These are phyloP conservation scores for Drosophila gaucha DNA, from an alignment of 2,888 invertebrate genomes.

Conservation along the genomic window DNA sequence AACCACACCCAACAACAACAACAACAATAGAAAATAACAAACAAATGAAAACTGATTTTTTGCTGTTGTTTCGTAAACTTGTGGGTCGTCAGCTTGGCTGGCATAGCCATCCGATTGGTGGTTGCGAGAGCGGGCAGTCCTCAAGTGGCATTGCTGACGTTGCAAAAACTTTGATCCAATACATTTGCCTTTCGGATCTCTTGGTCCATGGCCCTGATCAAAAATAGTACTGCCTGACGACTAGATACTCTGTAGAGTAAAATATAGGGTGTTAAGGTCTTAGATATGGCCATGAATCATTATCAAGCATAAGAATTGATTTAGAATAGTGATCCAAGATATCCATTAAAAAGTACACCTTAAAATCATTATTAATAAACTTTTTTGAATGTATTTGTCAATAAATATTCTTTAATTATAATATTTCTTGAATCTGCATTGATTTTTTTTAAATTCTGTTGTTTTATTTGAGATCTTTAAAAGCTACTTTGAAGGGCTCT, in stretches of 20 bases:
- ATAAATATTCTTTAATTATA: no score
- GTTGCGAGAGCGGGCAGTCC: neutral
- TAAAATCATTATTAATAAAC: no score
- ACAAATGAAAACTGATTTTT: constrained; percentile 31
- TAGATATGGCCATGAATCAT: neutral
- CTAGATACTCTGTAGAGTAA: neutral
- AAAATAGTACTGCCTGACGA: neutral
- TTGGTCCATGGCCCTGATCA: constrained; percentile 6
- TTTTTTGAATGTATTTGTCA: no score
- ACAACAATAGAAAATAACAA: constrained; percentile 18
- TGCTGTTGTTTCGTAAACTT: constrained; percentile 6
- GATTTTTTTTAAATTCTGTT: no score
- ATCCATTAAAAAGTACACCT: no score
- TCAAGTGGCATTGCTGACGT: constrained; percentile 45
- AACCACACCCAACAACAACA: constrained; percentile 9
- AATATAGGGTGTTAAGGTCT: neutral
- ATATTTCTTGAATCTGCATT: no score
- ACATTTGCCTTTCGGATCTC: constrained; percentile 33
- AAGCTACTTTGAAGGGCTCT: no score
- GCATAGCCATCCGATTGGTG: constrained; percentile 17
- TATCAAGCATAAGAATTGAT: neutral
- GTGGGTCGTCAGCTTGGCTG: constrained; percentile 62
- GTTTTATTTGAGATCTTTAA: no score
- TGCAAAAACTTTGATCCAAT: constrained; percentile 30
- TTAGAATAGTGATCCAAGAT: no score